Evolutionary conservation across 2,888 invertebrate species (phyloP).

Genomic region (Heliconius ethilla): DNA sequence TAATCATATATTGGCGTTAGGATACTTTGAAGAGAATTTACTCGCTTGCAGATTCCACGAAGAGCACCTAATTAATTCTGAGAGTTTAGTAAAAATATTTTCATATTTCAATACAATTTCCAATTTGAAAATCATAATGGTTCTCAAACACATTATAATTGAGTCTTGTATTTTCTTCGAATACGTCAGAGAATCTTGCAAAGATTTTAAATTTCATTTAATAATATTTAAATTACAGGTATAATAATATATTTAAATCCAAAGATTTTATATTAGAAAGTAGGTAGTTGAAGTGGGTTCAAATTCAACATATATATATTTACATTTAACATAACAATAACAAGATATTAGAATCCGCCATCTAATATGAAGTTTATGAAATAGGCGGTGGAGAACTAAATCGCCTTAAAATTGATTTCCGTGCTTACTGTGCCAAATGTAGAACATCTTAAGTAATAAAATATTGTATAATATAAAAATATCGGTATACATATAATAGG

Average conservation of each 20-base stretch:
- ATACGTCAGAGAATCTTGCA: background rate
- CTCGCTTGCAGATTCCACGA: slow-evolving; percentile 17
- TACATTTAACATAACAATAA: too few species aligned
- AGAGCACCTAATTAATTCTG: slow-evolving; percentile 26
- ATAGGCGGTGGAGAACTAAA: background rate
- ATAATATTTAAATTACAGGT: background rate
- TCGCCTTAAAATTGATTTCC: background rate
- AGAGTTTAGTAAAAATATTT: slow-evolving; percentile 9
- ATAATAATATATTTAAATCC: background rate
- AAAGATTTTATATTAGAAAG: background rate
- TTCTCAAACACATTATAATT: background rate
- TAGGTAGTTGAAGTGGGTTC: background rate
- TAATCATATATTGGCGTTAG: slow-evolving; percentile 3
- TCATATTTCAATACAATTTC: slow-evolving; percentile 8
- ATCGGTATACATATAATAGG: background rate
- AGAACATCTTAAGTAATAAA: background rate
- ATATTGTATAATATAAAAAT: too few species aligned
- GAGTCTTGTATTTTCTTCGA: background rate
- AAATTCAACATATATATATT: background rate
- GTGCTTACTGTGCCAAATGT: background rate
- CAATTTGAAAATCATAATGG: background rate
- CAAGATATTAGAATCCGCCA: background rate
- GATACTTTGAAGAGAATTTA: slow-evolving; percentile 14
- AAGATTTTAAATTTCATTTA: background rate
- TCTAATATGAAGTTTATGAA: background rate